Evolutionary conservation across 2,888 invertebrate species (phyloP), one percentile per base, ranked within the genome.

Genomic region (Smittia aterrima): DNA sequence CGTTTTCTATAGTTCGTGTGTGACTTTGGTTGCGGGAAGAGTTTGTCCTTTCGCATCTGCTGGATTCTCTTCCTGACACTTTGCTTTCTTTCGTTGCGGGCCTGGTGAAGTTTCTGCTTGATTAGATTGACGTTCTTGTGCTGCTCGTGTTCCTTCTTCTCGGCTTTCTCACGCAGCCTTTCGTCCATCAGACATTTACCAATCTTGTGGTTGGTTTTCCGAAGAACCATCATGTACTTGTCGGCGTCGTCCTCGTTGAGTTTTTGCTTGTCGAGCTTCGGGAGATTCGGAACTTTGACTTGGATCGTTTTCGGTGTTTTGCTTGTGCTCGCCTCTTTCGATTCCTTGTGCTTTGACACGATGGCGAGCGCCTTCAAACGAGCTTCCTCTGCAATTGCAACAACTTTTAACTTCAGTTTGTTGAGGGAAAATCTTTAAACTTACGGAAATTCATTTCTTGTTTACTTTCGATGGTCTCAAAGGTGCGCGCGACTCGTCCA

Each of bases 1-100:
- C 70, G 24, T 9, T 54, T 16, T 1, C 22, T n/a, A 32, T 54
- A 54, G 18, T 71, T 71, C 32, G 18, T 71, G n/a, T 20, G 54
- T 6, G 54, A 53, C 22, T 71, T 71, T 7, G 70, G 70, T 11
- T 22, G 54, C 6, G 70, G 70, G 27, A 71, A 71, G 4, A 54
- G 25, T 20, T 13, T 20, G 4, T 71, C 18, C 3, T 18, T 53
- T 54, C 70, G 53, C 70, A 71, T 71, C 7, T 54, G 13, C 20
- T 54, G 53, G 24, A 71, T 54, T 16, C 54, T 71, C 16, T 9
- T 16, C 3, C n/a, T 25, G 0, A 71, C 6, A 13, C 20, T 22
- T 16, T 4, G 7, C 1, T 22, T 58, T 22, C 3, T 22, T 1
- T 18, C 2, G 4, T 9, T 58, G 20, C 13, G 7, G 7, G 9